These are phyloP conservation scores for Drosophila nigrodunni DNA, from an alignment of 1,140 invertebrate species.

Conservation along the genomic window DNA sequence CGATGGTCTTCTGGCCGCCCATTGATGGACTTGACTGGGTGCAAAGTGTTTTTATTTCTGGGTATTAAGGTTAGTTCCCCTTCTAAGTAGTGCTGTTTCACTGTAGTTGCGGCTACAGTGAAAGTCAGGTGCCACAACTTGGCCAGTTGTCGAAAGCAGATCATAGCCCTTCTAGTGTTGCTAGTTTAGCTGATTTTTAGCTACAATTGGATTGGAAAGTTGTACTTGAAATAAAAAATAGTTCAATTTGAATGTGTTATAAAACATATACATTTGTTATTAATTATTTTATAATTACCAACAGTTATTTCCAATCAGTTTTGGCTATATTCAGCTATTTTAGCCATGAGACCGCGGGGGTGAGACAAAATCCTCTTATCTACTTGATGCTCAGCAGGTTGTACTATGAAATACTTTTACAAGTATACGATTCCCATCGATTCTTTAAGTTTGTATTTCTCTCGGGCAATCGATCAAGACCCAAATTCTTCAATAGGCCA, in stretches of 20 bases:
- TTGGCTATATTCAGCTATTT: too few species aligned
- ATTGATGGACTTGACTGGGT: constrained; percentile 35
- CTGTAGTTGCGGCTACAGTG: constrained; percentile 26
- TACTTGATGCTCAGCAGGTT: constrained; percentile 6
- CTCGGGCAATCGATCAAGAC: background rate
- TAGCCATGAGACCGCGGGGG: background rate
- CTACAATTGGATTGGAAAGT: too few species aligned
- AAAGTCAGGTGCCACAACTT: constrained; percentile 64
- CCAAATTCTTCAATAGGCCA: constrained; percentile 25
- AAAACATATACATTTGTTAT: too few species aligned
- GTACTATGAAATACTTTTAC: background rate
- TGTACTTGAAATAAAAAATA: too few species aligned
- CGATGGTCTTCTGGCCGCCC: constrained; percentile 8
- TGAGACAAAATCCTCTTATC: constrained; percentile 17
- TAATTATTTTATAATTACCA: too few species aligned
- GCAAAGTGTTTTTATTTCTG: constrained; percentile 63
- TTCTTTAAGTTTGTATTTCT: background rate
- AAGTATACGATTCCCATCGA: background rate
- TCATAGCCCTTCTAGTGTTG: background rate
- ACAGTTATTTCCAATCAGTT: too few species aligned
- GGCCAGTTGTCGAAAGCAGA: constrained; percentile 16
- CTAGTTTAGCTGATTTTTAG: too few species aligned
- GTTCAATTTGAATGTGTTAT: too few species aligned
- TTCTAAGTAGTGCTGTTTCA: background rate
- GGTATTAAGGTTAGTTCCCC: constrained; percentile 67